Evolutionary conservation across 2,113 vertebrate species (phyloP).

Genomic region (Phocoena sinus): DNA sequence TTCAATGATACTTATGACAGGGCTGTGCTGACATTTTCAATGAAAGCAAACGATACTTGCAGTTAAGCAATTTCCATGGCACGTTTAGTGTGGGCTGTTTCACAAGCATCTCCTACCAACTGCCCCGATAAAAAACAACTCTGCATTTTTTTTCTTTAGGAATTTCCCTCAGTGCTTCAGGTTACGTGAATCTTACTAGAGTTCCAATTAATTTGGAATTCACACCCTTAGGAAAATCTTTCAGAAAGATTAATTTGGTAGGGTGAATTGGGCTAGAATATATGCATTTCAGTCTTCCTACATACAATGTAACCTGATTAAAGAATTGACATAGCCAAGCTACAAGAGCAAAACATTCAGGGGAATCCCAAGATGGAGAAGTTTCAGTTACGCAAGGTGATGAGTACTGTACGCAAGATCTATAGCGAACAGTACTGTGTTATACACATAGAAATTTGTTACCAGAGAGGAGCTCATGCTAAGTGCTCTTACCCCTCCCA

Average conservation of each 20-base stretch:
- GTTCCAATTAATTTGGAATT: constrained; percentile 35
- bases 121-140: background rate
- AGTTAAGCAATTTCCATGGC: constrained; percentile 23
- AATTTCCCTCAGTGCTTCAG: background rate
- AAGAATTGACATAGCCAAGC: background rate
- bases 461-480: background rate
- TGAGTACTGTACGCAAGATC: background rate
- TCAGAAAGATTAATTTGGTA: background rate
- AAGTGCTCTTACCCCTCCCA: background rate
- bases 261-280: background rate
- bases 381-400: background rate
- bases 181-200: background rate
- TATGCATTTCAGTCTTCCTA: background rate
- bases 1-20: background rate
- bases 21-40: constrained; percentile 38
- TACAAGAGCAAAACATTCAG: background rate
- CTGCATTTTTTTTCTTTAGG: background rate
- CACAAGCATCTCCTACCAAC: background rate
- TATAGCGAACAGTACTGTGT: background rate
- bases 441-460: background rate
- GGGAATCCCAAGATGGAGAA: background rate
- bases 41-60: constrained; percentile 43
- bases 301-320: background rate
- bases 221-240: background rate
- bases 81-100: background rate